Evolutionary conservation across 1,140 invertebrate species (phyloP).

Genomic region (Orius insidiosus): DNA sequence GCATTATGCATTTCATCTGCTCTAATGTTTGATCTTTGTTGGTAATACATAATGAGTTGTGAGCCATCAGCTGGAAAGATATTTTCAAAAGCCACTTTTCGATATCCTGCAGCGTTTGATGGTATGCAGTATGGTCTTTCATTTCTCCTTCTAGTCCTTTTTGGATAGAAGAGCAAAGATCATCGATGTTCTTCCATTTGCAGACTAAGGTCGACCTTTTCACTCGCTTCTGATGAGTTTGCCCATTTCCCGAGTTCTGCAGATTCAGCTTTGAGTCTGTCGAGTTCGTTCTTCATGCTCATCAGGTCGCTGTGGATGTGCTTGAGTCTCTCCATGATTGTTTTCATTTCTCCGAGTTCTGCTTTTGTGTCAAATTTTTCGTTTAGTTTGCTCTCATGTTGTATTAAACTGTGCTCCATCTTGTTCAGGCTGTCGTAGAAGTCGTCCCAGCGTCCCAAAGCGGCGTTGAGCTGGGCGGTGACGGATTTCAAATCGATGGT

Average conservation of each 20-base stretch:
- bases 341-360: conserved; percentile 81
- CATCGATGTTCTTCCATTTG: conserved; percentile 43
- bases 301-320: conserved; percentile 56
- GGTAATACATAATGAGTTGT: conserved; percentile 83
- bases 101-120: conserved; percentile 74
- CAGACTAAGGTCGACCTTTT: conserved; percentile 39
- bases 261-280: conserved; percentile 50
- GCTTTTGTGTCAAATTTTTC: conserved; percentile 50
- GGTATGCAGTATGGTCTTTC: conserved; percentile 70
- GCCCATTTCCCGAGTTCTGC: conserved; percentile 50
- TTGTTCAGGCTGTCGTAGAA: conserved; percentile 49
- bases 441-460: conserved; percentile 63
- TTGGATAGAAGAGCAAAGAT: conserved; percentile 38
- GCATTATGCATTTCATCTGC: conserved; percentile 74
- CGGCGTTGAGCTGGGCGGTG: conserved; percentile 55
- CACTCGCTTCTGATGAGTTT: conserved; percentile 32
- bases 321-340: conserved; percentile 58
- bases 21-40: conserved; percentile 80
- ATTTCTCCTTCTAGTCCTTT: conserved; percentile 56
- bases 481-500: conserved; percentile 63
- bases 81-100: conserved; percentile 92
- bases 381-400: conserved; percentile 36
- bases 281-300: conserved; percentile 51
- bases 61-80: conserved; percentile 89
- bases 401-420: conserved; percentile 49